A percentile compares a stretch with the other conserved stretches of the same genome.
Evolutionary conservation across 2,888 invertebrate species (phyloP).

Genomic region (Euphydryas editha): DNA sequence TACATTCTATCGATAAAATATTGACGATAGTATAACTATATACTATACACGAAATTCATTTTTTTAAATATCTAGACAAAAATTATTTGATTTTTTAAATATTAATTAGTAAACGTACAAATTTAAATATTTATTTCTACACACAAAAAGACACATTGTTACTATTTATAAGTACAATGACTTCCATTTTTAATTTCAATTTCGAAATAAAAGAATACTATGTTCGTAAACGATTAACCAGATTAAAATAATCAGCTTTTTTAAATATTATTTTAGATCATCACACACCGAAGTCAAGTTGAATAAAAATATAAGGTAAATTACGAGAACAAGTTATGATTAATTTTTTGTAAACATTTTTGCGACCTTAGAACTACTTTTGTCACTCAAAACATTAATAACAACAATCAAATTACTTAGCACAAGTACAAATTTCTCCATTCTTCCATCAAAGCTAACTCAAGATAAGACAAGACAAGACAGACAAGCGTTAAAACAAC

Average conservation of each 20-base stretch:
- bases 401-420: slow-evolving; percentile 1
- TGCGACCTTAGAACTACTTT: slow-evolving; percentile 3
- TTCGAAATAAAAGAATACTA: neutral
- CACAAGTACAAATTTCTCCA: neutral
- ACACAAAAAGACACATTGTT: too few relatives aligned
- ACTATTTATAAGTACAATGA: neutral
- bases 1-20: slow-evolving; percentile 6
- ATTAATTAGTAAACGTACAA: too few relatives aligned
- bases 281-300: neutral
- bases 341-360: slow-evolving; percentile 2
- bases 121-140: neutral
- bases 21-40: slow-evolving; percentile 4
- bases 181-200: neutral
- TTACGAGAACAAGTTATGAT: neutral
- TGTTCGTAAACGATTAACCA: too few relatives aligned
- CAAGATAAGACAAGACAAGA: neutral
- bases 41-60: neutral
- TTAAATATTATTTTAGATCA: slow-evolving; percentile 1
- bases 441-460: neutral
- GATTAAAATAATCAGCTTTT: neutral
- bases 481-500: neutral
- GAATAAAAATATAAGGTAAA: neutral
- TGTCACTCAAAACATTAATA: slow-evolving; percentile 2
- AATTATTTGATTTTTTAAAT: too few relatives aligned
- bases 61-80: neutral